phyloP scores from a whole-genome alignment of 2,888 invertebrate genomes.

The Nesidiocoris tenuis region DNA sequence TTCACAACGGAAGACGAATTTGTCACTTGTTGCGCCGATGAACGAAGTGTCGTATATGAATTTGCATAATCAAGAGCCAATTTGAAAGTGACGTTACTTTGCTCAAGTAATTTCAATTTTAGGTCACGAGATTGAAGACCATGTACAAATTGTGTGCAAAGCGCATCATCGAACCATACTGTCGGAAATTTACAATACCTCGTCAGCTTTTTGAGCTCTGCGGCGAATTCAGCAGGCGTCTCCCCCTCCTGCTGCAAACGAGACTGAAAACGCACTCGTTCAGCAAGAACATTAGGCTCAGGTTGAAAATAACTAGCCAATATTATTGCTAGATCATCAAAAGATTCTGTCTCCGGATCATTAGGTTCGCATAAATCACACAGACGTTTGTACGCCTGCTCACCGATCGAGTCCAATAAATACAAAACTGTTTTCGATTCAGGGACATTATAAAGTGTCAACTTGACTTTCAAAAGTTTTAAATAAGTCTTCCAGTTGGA shows the following conservation, averaged over 20 bases:
- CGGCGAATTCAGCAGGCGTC: conserved; percentile 2
- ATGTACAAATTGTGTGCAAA: conserved; percentile 5
- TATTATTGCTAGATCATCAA: conserved; percentile 4
- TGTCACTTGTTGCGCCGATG: not conserved
- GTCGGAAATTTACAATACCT: conserved; percentile 1
- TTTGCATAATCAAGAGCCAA: not conserved
- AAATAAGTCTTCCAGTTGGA: conserved; percentile 16
- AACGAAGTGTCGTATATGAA: not conserved
- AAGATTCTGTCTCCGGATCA: conserved; percentile 9
- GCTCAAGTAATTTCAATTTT: not conserved
- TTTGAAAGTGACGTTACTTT: not conserved
- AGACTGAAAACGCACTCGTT: conserved; percentile 7
- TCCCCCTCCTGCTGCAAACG: conserved; percentile 6
- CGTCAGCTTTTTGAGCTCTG: conserved; percentile 1
- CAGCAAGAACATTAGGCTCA: conserved; percentile 6
- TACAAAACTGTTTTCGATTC: not conserved
- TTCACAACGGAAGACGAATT: not conserved
- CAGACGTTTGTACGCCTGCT: conserved; percentile 14
- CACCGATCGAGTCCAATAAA: conserved; percentile 11
- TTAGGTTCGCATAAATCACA: conserved; percentile 14
- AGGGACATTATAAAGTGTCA: not conserved
- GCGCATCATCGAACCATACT: conserved; percentile 16
- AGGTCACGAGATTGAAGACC: not conserved
- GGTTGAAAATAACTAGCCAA: conserved; percentile 4
- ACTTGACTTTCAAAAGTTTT: not conserved